phyloP scores from a whole-genome alignment of 2,888 invertebrate genomes.

The Dioctria rufipes region DNA sequence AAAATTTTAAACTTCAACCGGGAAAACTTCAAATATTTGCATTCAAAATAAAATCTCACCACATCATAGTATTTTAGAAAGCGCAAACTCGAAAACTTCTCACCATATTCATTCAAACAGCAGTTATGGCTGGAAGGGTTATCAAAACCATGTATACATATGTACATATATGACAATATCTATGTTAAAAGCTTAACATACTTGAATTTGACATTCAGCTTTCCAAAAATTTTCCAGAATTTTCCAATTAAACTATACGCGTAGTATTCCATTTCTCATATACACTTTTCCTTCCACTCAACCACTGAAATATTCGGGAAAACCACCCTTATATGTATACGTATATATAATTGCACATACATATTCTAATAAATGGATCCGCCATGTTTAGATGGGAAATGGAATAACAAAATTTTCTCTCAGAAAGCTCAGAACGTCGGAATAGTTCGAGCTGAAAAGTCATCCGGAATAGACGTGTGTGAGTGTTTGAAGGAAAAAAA shows the following conservation, averaged over 20 bases:
- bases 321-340: not conserved
- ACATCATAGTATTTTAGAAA: not conserved
- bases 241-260: slow-evolving; percentile 5
- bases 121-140: not conserved
- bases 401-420: slow-evolving; percentile 39
- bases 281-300: not conserved
- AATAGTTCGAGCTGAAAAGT: slow-evolving; percentile 59
- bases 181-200: not conserved
- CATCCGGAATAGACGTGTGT: slow-evolving; percentile 56
- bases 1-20: not conserved
- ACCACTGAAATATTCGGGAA: not conserved
- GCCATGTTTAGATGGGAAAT: slow-evolving; percentile 42
- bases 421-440: slow-evolving; percentile 3
- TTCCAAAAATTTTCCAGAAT: slow-evolving; percentile 19
- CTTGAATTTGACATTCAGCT: slow-evolving; percentile 35
- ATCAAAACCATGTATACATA: not conserved
- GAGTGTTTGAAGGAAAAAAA: not conserved
- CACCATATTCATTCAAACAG: not conserved
- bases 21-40: no score
- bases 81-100: not conserved
- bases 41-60: not conserved
- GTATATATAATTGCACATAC: not conserved
- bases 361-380: slow-evolving; percentile 1
- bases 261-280: not conserved
- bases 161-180: no score